Evolutionary conservation across 2,797 vertebrate genomes (phyloP), one percentile per base, ranked within the genome.

Genomic region (Smutsia gigantea): DNA sequence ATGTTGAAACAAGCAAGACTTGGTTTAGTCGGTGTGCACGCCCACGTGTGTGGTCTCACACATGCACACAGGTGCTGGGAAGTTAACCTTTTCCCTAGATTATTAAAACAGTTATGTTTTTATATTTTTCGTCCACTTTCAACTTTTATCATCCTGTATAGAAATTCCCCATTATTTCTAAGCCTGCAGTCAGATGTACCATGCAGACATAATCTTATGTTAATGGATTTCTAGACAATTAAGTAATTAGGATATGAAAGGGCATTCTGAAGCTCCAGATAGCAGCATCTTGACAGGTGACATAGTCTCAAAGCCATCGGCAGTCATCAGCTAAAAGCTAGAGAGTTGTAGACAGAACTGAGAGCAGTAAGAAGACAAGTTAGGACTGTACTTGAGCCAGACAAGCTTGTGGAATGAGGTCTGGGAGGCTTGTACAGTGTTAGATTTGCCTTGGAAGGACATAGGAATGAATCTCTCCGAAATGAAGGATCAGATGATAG

Each of bases 171-270:
- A 4, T 74, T n/a, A 57, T 42, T 21, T 18, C 18, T 34, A 82
- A 69, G 3, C 2, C 23, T 87, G 87, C 42, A 11, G 4, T 39
- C 55, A 77, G 53, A 9, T 49, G 21, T 29, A 19, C 4, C 3
- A 37, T 57, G 19, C 6, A 49, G 15, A 46, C 8, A 21, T 29
- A 68, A 51, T 46, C 12, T 15, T 39, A 7, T 42, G n/a, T 57
- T n/a, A 46, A 61, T 29, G 31, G 17, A 39, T 88, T 72, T 78
- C n/a, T 91, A 29, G 12, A 75, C n/a, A 63, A 69, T 77, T 90
- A 19, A 37, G 7, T 64, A 39, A 55, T 34, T 18, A 19, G 14
- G 18, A 64, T 29, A 5, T 79, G 37, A 64, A 89, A 89, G 37
- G 19, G 34, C 84, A 2, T 46, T 85, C 85, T 91, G 72, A 72